Evolutionary conservation across 2,113 vertebrate species (phyloP).

Genomic region (Cebidichthys violaceus): DNA sequence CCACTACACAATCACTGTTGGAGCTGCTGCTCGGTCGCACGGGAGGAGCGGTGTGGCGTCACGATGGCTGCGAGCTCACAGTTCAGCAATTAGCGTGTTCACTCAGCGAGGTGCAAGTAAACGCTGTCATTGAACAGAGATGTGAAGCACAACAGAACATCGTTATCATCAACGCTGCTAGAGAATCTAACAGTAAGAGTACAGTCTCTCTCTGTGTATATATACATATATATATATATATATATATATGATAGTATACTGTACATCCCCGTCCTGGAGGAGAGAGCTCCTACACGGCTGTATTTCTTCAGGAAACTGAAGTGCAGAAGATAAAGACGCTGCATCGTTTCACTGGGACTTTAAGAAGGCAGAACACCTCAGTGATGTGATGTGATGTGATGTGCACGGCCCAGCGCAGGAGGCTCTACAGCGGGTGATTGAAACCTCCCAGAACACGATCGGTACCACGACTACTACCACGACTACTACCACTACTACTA

Average conservation of each 20-base stretch:
- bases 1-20: slow-evolving; percentile 27
- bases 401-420: too few relatives aligned
- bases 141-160: slow-evolving; percentile 26
- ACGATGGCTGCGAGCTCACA: slow-evolving; percentile 24
- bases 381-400: too few relatives aligned
- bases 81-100: slow-evolving; percentile 57
- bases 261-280: background rate
- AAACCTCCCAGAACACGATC: too few relatives aligned
- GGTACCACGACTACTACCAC: too few relatives aligned
- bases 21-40: slow-evolving; percentile 35
- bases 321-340: too few relatives aligned
- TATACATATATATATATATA: background rate
- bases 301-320: too few relatives aligned
- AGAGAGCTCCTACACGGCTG: too few relatives aligned
- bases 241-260: background rate
- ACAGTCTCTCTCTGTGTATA: background rate
- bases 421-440: too few relatives aligned
- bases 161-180: background rate
- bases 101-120: slow-evolving; percentile 50
- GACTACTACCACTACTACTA: too few relatives aligned
- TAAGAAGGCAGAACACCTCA: too few relatives aligned
- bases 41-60: slow-evolving; percentile 34
- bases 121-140: slow-evolving; percentile 43
- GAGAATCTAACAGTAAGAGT: background rate
- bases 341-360: too few relatives aligned